Base-by-base conservation (phyloP, 2,888 invertebrate species). In the Mythimna albipuncta region DNA sequence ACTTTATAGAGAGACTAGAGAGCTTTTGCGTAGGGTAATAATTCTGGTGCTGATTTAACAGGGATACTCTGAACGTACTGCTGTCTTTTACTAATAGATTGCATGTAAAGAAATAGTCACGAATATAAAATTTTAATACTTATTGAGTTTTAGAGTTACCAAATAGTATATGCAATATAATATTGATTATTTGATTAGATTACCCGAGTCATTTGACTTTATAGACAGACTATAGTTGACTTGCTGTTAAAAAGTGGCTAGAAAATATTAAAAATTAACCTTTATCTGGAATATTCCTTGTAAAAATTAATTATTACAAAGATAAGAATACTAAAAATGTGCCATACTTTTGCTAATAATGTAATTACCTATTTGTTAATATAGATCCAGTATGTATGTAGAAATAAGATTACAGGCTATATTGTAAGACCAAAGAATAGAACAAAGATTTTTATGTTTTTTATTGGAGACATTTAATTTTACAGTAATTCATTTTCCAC, bases 381-480 rank as follows among this genome's bases (percentile, higher is more conserved):
- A 38, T 68, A 38, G 10, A 65, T 64, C 55, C 62, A 59, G 0
- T 65, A 61, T 50, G n/a, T 82, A 61, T 52, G 16, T 83, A 71
- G 69, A 47, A 55, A 1, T 84, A 82, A 72, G 77, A 69, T 32
- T 63, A 67, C 69, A 70, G 26, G 16, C 69, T 69, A 61, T 35
- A 35, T 55, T 69, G 2, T 65, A 72, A 84, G 72, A 68, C 85
- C 84, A 85, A 84, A 84, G 76, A 84, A 68, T 71, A 64, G 4
- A 26, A 65, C 79, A 77, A 79, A 77, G 72, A 64, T 68, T 55
- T 64, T 35, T 41, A 19, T 64, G 57, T 66, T 59, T 69, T 62
- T 47, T 64, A 59, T 47, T 69, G 74, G 69, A 78, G 75, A 70
- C 63, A 69, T 68, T 44, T 32, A 32, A 32, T 32, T 32, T 32